phyloP scores from a whole-genome alignment of 2,888 invertebrate genomes.

The Hedychridium roseum region DNA sequence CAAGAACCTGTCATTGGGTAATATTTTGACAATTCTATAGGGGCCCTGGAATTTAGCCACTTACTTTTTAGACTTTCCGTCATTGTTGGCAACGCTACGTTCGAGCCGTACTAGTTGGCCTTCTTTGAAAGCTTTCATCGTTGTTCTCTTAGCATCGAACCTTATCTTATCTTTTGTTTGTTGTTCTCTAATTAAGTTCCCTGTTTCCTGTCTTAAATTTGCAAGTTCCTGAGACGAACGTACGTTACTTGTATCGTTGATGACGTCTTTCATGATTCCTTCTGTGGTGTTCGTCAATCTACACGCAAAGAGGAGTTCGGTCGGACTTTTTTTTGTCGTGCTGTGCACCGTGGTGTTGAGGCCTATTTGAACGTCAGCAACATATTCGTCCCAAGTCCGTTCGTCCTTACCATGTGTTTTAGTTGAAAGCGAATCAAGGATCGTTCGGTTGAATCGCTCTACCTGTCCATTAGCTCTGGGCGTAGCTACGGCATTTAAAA shows the following conservation, averaged over 20 bases:
- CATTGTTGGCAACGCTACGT: background rate
- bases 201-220: no score
- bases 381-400: background rate
- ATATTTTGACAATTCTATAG: background rate
- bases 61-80: background rate
- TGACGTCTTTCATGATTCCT: background rate
- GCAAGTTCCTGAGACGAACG: no score
- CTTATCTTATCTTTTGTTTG: background rate
- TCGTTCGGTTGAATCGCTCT: background rate
- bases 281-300: background rate
- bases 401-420: background rate
- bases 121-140: background rate
- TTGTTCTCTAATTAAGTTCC: no score
- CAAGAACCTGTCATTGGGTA: background rate
- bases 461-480: background rate
- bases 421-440: background rate
- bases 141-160: background rate
- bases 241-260: no score
- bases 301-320: background rate
- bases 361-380: background rate
- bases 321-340: background rate
- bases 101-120: background rate
- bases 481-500: background rate
- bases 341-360: background rate
- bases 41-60: background rate